Evolutionary conservation across 2,113 vertebrate species (phyloP).

Genomic region (Phainopepla nitens): DNA sequence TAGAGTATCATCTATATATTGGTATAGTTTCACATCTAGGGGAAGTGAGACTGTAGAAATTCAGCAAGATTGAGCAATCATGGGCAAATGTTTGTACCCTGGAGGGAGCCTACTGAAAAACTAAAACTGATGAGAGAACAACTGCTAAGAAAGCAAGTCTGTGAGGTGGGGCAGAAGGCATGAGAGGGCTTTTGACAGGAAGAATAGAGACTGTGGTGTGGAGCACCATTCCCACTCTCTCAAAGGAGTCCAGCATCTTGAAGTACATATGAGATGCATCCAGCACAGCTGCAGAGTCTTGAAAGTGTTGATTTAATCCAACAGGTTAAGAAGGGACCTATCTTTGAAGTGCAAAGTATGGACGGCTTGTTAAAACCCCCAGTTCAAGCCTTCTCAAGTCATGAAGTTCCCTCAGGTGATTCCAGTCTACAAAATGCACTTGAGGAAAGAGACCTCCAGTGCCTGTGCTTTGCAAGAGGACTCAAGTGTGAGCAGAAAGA

Average conservation of each 20-base stretch:
- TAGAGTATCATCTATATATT: neutral
- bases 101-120: neutral
- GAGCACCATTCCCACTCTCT: neutral
- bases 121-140: neutral
- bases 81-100: neutral
- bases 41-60: neutral
- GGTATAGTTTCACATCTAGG: neutral
- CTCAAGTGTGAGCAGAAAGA: neutral
- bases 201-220: neutral
- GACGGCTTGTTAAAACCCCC: neutral
- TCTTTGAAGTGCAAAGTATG: neutral
- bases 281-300: neutral
- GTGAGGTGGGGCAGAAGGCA: neutral
- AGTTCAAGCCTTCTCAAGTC: neutral
- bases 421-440: neutral
- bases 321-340: neutral
- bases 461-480: neutral
- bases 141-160: neutral
- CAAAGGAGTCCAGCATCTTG: neutral
- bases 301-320: neutral
- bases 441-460: neutral
- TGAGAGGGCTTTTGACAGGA: neutral
- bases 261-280: neutral
- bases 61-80: neutral
- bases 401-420: neutral